Conservation (phyloP, 2,797 vertebrate species). For the Lithobates sylvaticus region DNA sequence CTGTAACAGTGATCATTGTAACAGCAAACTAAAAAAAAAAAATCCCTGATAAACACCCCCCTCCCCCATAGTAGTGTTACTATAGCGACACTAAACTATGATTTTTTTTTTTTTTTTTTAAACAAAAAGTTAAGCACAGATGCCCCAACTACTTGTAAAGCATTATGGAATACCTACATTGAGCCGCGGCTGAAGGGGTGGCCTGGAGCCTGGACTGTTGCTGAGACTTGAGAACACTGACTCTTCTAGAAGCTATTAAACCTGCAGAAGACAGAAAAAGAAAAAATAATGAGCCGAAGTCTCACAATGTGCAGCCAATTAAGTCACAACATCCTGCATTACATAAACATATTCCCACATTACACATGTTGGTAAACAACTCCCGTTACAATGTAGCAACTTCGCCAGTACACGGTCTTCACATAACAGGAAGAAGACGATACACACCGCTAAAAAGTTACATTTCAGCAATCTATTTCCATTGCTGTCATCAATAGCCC, state of each 20-base stretch:
- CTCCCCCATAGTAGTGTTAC: too few relatives aligned
- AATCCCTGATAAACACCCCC: too few relatives aligned
- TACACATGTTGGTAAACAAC: not conserved
- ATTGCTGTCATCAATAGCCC: too few relatives aligned
- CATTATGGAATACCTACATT: conserved; percentile 1
- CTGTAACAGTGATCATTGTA: too few relatives aligned
- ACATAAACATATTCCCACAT: not conserved
- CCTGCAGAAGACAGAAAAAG: not conserved
- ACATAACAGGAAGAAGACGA: not conserved
- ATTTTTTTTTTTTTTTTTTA: too few relatives aligned
- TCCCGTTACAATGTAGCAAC: too few relatives aligned
- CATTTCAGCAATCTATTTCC: not conserved
- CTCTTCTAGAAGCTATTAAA: not conserved
- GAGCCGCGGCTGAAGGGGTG: not conserved
- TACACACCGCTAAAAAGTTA: not conserved
- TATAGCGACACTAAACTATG: too few relatives aligned
- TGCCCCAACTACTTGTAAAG: not conserved
- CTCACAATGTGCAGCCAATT: too few relatives aligned
- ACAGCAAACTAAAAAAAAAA: too few relatives aligned
- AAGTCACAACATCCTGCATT: not conserved
- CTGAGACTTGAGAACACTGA: not conserved
- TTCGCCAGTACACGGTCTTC: not conserved
- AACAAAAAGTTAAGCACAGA: not conserved
- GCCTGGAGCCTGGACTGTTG: not conserved
- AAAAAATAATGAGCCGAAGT: not conserved